These are phyloP conservation scores for Thymelicus sylvestris DNA, from an alignment of 2,888 invertebrate species.

Conservation along the genomic window DNA sequence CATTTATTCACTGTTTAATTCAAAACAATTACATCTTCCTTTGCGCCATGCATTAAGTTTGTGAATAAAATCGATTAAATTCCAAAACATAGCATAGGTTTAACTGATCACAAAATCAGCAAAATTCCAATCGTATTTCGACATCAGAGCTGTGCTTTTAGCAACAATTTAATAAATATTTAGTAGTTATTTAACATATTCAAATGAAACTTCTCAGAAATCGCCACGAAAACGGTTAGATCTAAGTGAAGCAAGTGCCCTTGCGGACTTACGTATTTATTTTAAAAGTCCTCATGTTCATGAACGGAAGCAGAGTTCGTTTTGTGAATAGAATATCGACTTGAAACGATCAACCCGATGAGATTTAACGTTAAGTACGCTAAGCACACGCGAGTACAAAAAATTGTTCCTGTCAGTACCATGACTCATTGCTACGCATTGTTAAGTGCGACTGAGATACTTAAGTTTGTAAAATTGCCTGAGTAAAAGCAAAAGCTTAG, in stretches of 20 bases:
- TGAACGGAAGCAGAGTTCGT: conserved; percentile 68
- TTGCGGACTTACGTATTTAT: conserved; percentile 40
- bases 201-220: conserved; percentile 26
- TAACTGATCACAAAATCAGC: background rate
- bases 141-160: background rate
- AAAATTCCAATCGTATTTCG: conserved; percentile 3
- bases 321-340: conserved; percentile 70
- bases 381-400: conserved; percentile 42
- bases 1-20: no score
- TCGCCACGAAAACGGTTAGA: conserved; percentile 9
- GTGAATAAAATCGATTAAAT: no score
- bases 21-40: no score
- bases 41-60: no score
- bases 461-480: no score
- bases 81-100: no score
- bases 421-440: conserved; percentile 30
- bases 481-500: no score
- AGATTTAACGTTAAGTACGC: conserved; percentile 41
- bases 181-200: conserved; percentile 34
- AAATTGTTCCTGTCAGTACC: conserved; percentile 46
- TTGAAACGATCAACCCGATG: conserved; percentile 48
- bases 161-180: conserved; percentile 30
- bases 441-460: conserved; percentile 1
- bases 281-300: conserved; percentile 71
- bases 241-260: conserved; percentile 8